Percentiles rank a stretch among this genome's conserved stretches.
phyloP scores from a whole-genome alignment of 2,113 vertebrate genomes.

The Dasyprocta punctata region DNA sequence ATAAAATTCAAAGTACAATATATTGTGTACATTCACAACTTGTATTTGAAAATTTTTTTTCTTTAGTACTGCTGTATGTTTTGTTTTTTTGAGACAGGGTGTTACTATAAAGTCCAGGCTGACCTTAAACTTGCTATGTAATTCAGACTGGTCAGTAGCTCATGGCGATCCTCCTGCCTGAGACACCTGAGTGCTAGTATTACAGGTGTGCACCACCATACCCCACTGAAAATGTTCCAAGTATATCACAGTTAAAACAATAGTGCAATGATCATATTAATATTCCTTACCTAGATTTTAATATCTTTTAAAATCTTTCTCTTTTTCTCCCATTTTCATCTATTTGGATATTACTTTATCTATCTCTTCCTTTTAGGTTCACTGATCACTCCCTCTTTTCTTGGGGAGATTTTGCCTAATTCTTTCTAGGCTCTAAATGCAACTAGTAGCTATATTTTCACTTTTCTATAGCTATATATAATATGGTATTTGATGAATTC shows the following conservation, averaged over 20 bases:
- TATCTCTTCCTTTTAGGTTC: not conserved
- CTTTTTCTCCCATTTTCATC: not conserved
- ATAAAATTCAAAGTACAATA: not conserved
- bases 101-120: not conserved
- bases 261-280: not conserved
- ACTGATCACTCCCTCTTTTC: not conserved
- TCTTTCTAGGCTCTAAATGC: not conserved
- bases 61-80: not conserved
- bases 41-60: not conserved
- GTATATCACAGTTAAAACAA: not conserved
- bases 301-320: not conserved
- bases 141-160: not conserved
- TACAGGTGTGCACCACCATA: not conserved
- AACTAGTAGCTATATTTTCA: not conserved
- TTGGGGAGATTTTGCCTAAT: not conserved
- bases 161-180: not conserved
- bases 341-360: not conserved
- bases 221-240: not conserved
- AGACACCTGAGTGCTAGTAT: not conserved
- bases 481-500: not conserved
- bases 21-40: not conserved
- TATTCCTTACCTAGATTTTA: not conserved
- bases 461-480: not conserved
- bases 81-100: not conserved
- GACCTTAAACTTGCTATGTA: not conserved